Evolutionary conservation across 2,888 invertebrate genomes (phyloP).

Genomic region (Tetropium fuscum): DNA sequence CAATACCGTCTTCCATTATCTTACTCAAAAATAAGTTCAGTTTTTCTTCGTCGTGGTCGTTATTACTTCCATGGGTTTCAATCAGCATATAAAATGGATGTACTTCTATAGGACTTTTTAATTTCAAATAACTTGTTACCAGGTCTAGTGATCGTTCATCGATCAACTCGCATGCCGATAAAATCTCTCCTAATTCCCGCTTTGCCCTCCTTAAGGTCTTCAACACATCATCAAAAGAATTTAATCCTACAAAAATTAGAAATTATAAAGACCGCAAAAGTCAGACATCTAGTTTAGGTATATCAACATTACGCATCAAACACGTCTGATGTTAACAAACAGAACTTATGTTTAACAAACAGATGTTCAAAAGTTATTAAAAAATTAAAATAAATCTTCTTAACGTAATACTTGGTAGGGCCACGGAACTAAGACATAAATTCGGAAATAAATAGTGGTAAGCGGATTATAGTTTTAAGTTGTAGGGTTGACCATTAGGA

Average conservation of each 20-base stretch:
- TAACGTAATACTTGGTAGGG: no score
- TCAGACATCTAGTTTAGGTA: no score
- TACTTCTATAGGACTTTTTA: slow-evolving; percentile 73
- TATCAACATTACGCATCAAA: no score
- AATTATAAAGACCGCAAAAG: not conserved
- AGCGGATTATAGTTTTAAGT: no score
- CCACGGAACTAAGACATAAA: no score
- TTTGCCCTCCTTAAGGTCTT: slow-evolving; percentile 82
- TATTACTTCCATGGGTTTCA: slow-evolving; percentile 90
- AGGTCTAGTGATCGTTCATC: slow-evolving; percentile 81
- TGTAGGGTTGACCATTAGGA: no score
- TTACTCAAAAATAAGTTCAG: slow-evolving; percentile 81
- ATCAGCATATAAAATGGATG: slow-evolving; percentile 88
- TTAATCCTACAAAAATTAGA: slow-evolving; percentile 73
- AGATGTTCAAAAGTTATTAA: slow-evolving; percentile 94
- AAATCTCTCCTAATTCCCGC: slow-evolving; percentile 83
- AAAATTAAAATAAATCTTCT: no score
- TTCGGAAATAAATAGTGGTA: no score
- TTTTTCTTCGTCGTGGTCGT: slow-evolving; percentile 89
- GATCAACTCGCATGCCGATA: slow-evolving; percentile 97
- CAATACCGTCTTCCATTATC: slow-evolving; percentile 77
- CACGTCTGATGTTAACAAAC: slow-evolving; percentile 91
- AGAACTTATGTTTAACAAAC: slow-evolving; percentile 91
- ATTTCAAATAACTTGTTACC: slow-evolving; percentile 72
- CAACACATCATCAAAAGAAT: slow-evolving; percentile 83